These are phyloP conservation scores for Morinoia aosen DNA, from an alignment of 2,888 invertebrate genomes.

Conservation along the genomic window DNA sequence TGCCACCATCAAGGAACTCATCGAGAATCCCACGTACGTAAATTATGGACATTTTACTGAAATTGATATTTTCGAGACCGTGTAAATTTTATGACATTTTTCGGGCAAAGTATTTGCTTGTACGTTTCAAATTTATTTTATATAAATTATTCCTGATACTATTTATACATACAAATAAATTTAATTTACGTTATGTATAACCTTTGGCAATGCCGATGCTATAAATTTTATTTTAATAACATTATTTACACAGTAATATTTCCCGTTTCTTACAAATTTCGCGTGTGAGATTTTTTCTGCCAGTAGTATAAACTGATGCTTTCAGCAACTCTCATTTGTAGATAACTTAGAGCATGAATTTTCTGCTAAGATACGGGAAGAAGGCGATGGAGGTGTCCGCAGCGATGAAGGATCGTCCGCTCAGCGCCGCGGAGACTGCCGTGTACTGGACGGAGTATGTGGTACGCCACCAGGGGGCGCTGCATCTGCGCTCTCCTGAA, in stretches of 20 bases:
- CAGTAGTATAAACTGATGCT: not conserved
- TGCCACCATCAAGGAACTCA: not conserved
- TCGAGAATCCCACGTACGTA: not conserved
- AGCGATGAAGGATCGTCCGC: conserved; percentile 69
- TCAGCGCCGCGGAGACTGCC: conserved; percentile 82
- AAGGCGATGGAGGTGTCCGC: not conserved
- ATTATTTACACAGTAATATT: too few relatives aligned
- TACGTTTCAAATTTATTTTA: not conserved
- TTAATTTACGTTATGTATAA: too few relatives aligned
- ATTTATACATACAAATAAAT: too few relatives aligned
- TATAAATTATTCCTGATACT: not conserved
- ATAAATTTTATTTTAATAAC: too few relatives aligned
- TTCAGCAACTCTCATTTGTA: not conserved
- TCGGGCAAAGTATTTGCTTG: too few relatives aligned
- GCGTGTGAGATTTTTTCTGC: not conserved
- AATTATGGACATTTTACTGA: not conserved
- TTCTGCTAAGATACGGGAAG: not conserved
- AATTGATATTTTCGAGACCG: not conserved
- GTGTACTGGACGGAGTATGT: conserved; percentile 91
- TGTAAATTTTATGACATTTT: too few relatives aligned
- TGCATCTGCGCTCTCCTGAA: conserved; percentile 82
- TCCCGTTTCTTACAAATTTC: too few relatives aligned
- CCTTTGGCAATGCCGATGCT: too few relatives aligned
- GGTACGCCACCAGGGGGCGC: conserved; percentile 84
- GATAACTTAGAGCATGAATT: not conserved